These are phyloP conservation scores for Pteronura brasiliensis DNA, from an alignment of 2,113 vertebrate genomes.

Conservation along the genomic window DNA sequence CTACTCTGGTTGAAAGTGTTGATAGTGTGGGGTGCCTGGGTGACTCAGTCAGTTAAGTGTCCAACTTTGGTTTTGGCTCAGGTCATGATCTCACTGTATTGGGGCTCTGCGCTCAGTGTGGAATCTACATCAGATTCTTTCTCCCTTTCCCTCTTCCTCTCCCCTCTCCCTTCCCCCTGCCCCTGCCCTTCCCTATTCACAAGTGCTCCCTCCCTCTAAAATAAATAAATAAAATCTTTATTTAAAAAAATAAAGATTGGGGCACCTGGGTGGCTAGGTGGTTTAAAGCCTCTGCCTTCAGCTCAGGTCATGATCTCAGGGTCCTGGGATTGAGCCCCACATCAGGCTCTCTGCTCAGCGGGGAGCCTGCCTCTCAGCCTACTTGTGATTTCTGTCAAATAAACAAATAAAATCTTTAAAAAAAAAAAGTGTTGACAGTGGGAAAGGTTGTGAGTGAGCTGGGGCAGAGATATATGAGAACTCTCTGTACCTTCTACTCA, in stretches of 20 bases:
- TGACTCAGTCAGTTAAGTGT: no score
- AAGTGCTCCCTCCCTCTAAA: background rate
- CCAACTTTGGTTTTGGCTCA: no score
- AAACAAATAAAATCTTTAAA: no score
- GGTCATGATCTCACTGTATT: no score
- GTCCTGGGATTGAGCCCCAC: no score
- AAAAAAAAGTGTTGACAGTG: background rate
- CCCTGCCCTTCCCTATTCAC: background rate
- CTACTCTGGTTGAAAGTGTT: background rate
- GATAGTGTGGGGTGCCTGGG: background rate
- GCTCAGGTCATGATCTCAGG: no score
- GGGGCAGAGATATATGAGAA: background rate
- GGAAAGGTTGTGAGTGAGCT: background rate
- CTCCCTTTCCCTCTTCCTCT: background rate
- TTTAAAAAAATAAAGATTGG: background rate
- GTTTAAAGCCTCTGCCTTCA: no score
- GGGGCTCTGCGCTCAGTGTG: background rate
- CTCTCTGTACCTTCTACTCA: background rate
- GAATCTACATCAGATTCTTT: background rate
- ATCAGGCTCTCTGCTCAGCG: no score
- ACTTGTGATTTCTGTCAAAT: no score
- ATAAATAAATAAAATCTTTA: background rate
- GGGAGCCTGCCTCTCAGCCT: no score
- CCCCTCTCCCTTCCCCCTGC: background rate
- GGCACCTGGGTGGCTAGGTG: no score